Conservation (phyloP, 1,140 invertebrate species). For the Lepidurus packardi region DNA sequence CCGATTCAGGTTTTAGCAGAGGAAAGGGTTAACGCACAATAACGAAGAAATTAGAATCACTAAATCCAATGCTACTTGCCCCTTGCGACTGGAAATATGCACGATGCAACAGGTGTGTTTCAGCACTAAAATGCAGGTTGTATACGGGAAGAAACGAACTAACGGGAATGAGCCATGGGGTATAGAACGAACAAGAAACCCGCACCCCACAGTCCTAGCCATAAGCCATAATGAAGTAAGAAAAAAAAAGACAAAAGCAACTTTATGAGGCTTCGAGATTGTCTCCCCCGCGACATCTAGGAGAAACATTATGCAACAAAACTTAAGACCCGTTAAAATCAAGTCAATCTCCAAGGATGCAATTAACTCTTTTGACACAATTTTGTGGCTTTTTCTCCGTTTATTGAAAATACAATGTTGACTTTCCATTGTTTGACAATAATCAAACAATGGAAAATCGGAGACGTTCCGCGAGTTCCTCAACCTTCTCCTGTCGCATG, state of each 20-base stretch:
- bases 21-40: neutral
- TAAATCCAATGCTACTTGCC: neutral
- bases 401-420: too few species aligned
- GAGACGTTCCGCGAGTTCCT: too few species aligned
- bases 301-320: neutral
- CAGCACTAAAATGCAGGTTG: neutral
- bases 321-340: neutral
- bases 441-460: too few species aligned
- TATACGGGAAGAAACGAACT: slow-evolving; percentile 15
- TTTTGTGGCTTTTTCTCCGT: too few species aligned
- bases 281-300: neutral
- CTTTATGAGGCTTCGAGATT: neutral
- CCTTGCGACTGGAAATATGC: neutral
- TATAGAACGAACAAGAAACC: slow-evolving; percentile 3
- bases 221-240: neutral
- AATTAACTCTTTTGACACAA: too few species aligned
- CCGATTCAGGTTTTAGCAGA: neutral
- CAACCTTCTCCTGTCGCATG: too few species aligned
- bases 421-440: too few species aligned
- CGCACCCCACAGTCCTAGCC: neutral
- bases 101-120: slow-evolving; percentile 2
- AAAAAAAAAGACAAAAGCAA: neutral
- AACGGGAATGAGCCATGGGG: neutral
- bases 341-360: too few species aligned
- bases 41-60: neutral